Evolutionary conservation across 1,140 invertebrate species (phyloP).

Genomic region (Popillia japonica): DNA sequence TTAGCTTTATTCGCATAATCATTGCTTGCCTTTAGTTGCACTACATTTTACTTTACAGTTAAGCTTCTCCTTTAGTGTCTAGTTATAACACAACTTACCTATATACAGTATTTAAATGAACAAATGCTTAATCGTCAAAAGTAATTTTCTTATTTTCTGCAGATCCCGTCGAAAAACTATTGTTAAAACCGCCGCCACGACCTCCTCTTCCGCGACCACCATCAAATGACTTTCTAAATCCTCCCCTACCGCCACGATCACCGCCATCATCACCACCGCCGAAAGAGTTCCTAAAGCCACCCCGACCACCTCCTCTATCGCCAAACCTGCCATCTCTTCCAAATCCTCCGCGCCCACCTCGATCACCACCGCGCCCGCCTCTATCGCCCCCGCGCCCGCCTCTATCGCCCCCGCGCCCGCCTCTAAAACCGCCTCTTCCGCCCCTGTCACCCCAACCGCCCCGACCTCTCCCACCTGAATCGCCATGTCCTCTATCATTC

Average conservation of each 20-base stretch:
- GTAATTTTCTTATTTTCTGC: slow-evolving; percentile 85
- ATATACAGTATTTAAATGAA: not conserved
- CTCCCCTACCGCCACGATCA: slow-evolving; percentile 59
- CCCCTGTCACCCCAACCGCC: slow-evolving; percentile 43
- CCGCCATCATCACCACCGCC: slow-evolving; percentile 54
- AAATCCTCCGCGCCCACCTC: slow-evolving; percentile 41
- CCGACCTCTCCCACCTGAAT: no score
- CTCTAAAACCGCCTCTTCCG: slow-evolving; percentile 40
- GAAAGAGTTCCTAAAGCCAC: slow-evolving; percentile 54
- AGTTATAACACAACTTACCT: not conserved
- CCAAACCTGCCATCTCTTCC: slow-evolving; percentile 49
- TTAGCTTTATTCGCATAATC: no score
- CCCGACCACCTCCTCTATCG: slow-evolving; percentile 54
- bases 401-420: slow-evolving; percentile 47
- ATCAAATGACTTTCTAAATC: slow-evolving; percentile 45
- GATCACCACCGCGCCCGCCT: slow-evolving; percentile 42
- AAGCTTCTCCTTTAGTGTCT: no score
- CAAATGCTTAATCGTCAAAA: slow-evolving; percentile 70
- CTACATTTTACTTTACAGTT: no score
- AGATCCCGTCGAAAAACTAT: slow-evolving; percentile 65
- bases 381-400: slow-evolving; percentile 46
- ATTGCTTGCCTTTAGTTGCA: no score
- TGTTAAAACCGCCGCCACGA: slow-evolving; percentile 59
- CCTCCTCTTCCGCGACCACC: slow-evolving; percentile 42
- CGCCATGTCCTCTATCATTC: no score